Base-by-base conservation (phyloP, 2,797 vertebrate species). In the Sphenopsis melanotis region DNA sequence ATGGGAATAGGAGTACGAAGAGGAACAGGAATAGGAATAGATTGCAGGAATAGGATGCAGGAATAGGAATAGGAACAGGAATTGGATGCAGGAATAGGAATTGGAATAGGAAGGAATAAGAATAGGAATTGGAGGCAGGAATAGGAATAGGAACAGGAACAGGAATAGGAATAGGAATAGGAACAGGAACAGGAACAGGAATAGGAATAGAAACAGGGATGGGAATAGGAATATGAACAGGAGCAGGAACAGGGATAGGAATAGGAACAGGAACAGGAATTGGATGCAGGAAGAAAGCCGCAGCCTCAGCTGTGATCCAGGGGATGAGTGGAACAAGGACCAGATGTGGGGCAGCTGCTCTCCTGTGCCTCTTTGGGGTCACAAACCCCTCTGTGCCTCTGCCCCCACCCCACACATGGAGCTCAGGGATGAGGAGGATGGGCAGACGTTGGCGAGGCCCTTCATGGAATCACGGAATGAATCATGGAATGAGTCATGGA, bases 231-330 rank as follows among this genome's bases (percentile, higher is more conserved):
- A n/a, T 2, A 11, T 13, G 9, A 27, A 49, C 6, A 30, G 8
- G 29, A 30, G 30, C 5, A 32, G 41, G 32, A 32, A 32, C 1
- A 22, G 46, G 46, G 20, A 20, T 4, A 12, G 53, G 1, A 19
- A 4, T 3, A 22, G 41, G 20, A 30, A 7, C 0, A 29, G 47
- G 32, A 36, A 2, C 1, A 17, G n/a, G 41, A 46, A 4, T 8
- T 9, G 14, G 32, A 7, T 29, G 21, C 23, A 57, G 18, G 30
- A 42, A 22, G 32, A 24, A 53, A 46, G 49, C 34, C 37, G 22
- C n/a, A n/a, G n/a, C 34, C 41, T 34, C 0, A 2, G 44, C n/a
- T 29, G 29, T 6, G 65, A 56, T 12, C 15, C 1, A 5, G 56
- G n/a, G 34, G n/a, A 50, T 4, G 20, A 41, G 42, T 2, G 11